phyloP scores from a whole-genome alignment of 2,797 vertebrate species.

The Adelosebastes latens region DNA sequence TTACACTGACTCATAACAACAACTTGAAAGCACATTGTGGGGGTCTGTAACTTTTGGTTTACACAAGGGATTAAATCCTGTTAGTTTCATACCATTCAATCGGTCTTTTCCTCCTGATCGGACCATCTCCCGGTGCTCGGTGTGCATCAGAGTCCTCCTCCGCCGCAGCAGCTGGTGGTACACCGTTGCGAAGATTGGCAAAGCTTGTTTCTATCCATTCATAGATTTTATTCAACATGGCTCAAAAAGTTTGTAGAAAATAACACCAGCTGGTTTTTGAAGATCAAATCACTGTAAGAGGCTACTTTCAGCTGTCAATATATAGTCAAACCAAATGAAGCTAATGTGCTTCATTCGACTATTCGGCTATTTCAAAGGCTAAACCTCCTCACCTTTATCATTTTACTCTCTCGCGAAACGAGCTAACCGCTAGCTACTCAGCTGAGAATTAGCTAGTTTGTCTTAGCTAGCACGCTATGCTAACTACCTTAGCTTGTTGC shows the following conservation, averaged over 20 bases:
- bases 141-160: conserved; percentile 55
- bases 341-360: conserved; percentile 66
- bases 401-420: conserved; percentile 34
- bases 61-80: neutral
- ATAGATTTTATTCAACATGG: conserved; percentile 86
- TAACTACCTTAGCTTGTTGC: conserved; percentile 54
- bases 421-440: conserved; percentile 58
- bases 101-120: conserved; percentile 70
- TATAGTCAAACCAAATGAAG: conserved; percentile 39
- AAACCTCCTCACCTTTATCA: conserved; percentile 37
- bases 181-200: conserved; percentile 79
- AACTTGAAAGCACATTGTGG: neutral
- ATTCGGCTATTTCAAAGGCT: conserved; percentile 38
- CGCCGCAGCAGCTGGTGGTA: conserved; percentile 70
- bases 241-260: conserved; percentile 56
- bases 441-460: conserved; percentile 42
- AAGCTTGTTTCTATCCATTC: conserved; percentile 84
- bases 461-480: conserved; percentile 65
- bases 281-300: conserved; percentile 21
- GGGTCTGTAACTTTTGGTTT: neutral
- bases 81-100: conserved; percentile 67
- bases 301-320: conserved; percentile 50
- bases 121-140: conserved; percentile 47
- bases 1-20: neutral
- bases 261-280: conserved; percentile 16